These are phyloP conservation scores for Cebuella pygmaea DNA, from an alignment of 2,797 vertebrate species.

Conservation along the genomic window DNA sequence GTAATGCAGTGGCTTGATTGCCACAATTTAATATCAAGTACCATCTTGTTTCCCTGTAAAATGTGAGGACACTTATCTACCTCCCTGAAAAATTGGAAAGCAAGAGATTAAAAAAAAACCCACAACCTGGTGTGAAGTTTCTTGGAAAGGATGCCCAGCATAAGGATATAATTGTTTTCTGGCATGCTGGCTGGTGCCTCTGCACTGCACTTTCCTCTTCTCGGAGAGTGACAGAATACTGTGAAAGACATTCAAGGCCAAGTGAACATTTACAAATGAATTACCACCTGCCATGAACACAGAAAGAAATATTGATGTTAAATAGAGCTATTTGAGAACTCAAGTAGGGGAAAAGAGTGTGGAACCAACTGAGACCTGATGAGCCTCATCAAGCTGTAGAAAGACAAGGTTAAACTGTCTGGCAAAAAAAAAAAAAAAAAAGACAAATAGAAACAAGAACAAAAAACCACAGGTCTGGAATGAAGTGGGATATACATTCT, in stretches of 20 bases:
- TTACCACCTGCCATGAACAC: slow-evolving; percentile 62
- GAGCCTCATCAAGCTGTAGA: background rate
- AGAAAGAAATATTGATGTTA: slow-evolving; percentile 61
- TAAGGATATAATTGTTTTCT: slow-evolving; percentile 52
- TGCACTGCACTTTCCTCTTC: background rate
- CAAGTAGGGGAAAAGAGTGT: background rate
- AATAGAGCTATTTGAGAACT: slow-evolving; percentile 56
- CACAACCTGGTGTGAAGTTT: slow-evolving; percentile 29
- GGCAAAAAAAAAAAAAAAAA: background rate
- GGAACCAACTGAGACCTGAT: background rate
- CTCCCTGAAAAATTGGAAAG: slow-evolving; percentile 59
- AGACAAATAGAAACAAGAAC: background rate
- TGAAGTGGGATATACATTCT: background rate
- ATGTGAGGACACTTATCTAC: slow-evolving; percentile 9
- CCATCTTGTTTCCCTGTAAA: background rate
- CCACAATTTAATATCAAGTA: slow-evolving; percentile 2
- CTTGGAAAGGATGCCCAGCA: slow-evolving; percentile 61
- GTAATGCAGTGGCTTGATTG: background rate
- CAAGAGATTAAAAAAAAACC: background rate
- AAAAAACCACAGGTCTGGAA: background rate
- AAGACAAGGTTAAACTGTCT: slow-evolving; percentile 35
- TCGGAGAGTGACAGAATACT: slow-evolving; percentile 1
- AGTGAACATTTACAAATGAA: slow-evolving; percentile 71
- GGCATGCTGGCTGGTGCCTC: slow-evolving; percentile 40
- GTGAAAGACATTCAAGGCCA: slow-evolving; percentile 66